Percentiles rank a stretch among this genome's conserved stretches.
Evolutionary conservation across 2,888 invertebrate genomes (phyloP).

Genomic region (Melolontha melolontha): DNA sequence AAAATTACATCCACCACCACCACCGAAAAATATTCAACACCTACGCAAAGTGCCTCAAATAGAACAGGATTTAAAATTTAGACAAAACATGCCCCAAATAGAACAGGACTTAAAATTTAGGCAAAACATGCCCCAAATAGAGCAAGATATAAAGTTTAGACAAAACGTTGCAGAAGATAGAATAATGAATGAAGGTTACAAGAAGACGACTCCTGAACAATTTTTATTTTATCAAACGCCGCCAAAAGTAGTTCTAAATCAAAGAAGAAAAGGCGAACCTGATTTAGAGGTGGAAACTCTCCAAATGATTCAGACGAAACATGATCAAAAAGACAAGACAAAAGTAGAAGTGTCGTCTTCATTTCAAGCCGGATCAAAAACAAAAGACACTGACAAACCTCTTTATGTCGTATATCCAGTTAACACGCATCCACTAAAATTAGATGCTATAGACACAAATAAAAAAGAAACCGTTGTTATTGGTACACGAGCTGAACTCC

Average conservation of each 20-base stretch:
- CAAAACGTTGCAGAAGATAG: constrained; percentile 41
- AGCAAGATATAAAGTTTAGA: constrained; percentile 45
- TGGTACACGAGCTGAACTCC: constrained; percentile 69
- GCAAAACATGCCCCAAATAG: constrained; percentile 44
- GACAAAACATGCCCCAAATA: constrained; percentile 34
- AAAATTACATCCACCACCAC: constrained; percentile 63
- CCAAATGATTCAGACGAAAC: constrained; percentile 76
- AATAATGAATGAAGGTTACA: constrained; percentile 51
- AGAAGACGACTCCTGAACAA: constrained; percentile 52
- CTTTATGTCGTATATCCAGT: constrained; percentile 72
- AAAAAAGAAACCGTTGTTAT: constrained; percentile 70
- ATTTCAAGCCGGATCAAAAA: constrained; percentile 55
- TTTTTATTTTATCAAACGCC: constrained; percentile 59
- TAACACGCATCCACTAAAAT: constrained; percentile 67
- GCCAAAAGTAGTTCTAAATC: constrained; percentile 66
- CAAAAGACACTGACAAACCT: constrained; percentile 60
- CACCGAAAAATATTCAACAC: constrained; percentile 63
- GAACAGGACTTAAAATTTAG: constrained; percentile 36
- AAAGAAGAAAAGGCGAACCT: constrained; percentile 63
- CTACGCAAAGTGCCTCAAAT: constrained; percentile 68
- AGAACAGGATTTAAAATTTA: constrained; percentile 53
- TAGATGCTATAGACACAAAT: constrained; percentile 63
- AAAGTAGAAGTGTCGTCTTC: constrained; percentile 59
- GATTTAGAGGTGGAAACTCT: constrained; percentile 73
- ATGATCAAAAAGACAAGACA: constrained; percentile 60